Evolutionary conservation across 2,797 vertebrate genomes (phyloP), one percentile per base, ranked within the genome.

Genomic region (Chelon auratus): DNA sequence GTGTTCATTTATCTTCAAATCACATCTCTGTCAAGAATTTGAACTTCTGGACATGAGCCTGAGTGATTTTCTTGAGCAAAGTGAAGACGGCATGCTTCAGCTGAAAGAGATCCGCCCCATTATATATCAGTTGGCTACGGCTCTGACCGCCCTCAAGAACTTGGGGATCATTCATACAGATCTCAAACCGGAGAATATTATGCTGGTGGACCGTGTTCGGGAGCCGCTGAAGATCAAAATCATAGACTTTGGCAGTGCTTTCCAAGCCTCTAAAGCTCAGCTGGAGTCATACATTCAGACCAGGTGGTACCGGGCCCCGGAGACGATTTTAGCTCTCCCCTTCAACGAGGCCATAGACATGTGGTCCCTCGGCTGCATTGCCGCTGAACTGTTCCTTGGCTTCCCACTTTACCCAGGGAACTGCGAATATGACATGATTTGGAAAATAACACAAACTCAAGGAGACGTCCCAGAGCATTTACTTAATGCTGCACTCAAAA

Each of bases 111-210:
- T 76, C 3, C 42, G 53, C 3, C 64, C 68, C 0, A 40, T 77
- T 3, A n/a, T 81, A 8, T 15, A 70, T 10, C 69, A 77, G 57
- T 56, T 83, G 58, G 75, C 67, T 33, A 59, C 37, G 2, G 33
- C 68, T 11, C 57, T 70, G 36, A 6, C 50, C 0, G 18, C 62
- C 20, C 62, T 66, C 30, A 53, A 20, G 14, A 26, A 17, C 20
- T 5, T 10, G 0, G 57, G 56, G 12, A 12, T 73, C 1, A 39
- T 57, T 1, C 78, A 68, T 1, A 10, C 53, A 0, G 75, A 81
- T 47, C 58, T 78, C 18, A 71, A 77, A 8, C 39, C 30, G 3
- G 70, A 72, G 30, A 83, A 80, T 47, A 56, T 75, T 8, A 80
- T 71, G 67, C 24, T 73, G 58, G 67, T 78, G 43, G 57, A 84